A percentile compares a stretch with the other conserved stretches of the same genome.
Evolutionary conservation across 2,113 vertebrate genomes (phyloP).

Genomic region (Aplodontia rufa): DNA sequence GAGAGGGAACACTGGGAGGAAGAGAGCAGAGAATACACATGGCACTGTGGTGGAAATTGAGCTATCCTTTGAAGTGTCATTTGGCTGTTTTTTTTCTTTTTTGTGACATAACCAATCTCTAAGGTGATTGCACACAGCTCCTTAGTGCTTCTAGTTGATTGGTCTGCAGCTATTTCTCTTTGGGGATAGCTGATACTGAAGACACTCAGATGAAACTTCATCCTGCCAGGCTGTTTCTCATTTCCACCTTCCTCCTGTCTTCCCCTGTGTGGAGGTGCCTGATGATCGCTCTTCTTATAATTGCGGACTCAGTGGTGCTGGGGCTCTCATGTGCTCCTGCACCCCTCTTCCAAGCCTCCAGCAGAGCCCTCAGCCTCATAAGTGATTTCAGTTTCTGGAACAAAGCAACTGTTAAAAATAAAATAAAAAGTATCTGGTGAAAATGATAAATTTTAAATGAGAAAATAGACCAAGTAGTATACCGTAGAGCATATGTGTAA

Average conservation of each 20-base stretch:
- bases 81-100: neutral
- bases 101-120: neutral
- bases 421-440: slow-evolving; percentile 11
- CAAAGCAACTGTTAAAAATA: neutral
- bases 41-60: neutral
- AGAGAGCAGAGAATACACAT: fast-evolving
- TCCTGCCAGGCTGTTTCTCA: neutral
- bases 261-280: fast-evolving
- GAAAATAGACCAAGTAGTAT: neutral
- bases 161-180: neutral
- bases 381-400: neutral
- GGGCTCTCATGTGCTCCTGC: fast-evolving
- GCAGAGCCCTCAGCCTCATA: neutral
- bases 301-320: neutral
- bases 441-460: neutral
- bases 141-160: neutral
- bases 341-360: neutral
- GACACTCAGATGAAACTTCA: neutral
- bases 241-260: neutral
- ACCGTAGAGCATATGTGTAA: neutral
- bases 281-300: neutral
- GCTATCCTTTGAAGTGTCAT: neutral
- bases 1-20: neutral
- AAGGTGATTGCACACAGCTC: neutral
- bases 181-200: fast-evolving